Percentiles rank a stretch among this genome's conserved stretches.
phyloP scores from a whole-genome alignment of 1,140 invertebrate genomes.

The Papilio helenus region DNA sequence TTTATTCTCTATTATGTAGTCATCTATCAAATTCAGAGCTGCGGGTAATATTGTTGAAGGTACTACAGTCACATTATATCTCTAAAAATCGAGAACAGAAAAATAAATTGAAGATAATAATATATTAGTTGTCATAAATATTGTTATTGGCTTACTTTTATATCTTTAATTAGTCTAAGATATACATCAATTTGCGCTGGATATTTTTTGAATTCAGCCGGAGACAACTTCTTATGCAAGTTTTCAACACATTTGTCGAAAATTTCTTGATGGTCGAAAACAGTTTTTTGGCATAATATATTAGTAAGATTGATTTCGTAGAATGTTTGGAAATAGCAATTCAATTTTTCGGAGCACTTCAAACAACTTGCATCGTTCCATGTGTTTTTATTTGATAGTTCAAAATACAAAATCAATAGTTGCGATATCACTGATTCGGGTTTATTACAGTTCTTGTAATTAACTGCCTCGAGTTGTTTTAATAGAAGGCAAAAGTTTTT shows the following conservation, averaged over 20 bases:
- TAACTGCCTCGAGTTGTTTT: conserved; percentile 51
- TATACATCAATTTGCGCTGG: conserved; percentile 68
- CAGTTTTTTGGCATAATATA: conserved; percentile 52
- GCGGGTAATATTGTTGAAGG: conserved; percentile 58
- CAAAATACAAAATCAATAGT: conserved; percentile 59
- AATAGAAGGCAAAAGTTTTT: conserved; percentile 53
- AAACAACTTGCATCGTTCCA: conserved; percentile 57
- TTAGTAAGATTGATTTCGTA: conserved; percentile 50
- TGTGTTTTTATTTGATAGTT: conserved; percentile 52
- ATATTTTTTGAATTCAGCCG: conserved; percentile 63
- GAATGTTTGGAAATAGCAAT: conserved; percentile 53
- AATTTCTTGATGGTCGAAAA: conserved; percentile 56
- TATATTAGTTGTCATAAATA: not conserved
- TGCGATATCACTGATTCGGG: conserved; percentile 49
- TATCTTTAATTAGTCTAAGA: conserved; percentile 52
- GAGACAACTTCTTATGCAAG: conserved; percentile 60
- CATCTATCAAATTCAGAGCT: conserved; percentile 63
- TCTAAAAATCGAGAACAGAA: conserved; percentile 49
- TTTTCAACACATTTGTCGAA: conserved; percentile 62
- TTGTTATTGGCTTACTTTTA: conserved; percentile 51
- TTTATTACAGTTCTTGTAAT: conserved; percentile 43
- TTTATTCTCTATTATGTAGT: conserved; percentile 60
- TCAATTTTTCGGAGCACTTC: conserved; percentile 55
- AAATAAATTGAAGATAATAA: too few relatives aligned
- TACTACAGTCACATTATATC: conserved; percentile 56